Base-by-base conservation (phyloP, 2,113 vertebrate genomes). In the Cavia porcellus region DNA sequence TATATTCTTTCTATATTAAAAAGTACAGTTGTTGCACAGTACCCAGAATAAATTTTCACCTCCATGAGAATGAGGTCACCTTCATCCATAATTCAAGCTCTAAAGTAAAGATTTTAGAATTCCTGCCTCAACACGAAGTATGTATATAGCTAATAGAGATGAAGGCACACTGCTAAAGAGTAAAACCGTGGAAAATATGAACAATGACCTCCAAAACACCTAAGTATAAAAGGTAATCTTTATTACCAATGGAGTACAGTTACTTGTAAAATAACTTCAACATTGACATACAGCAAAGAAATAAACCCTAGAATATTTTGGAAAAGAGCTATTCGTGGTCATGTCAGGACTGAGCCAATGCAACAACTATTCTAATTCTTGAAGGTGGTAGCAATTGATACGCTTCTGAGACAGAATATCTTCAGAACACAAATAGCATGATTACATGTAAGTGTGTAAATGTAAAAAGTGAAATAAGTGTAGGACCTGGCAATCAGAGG, bases 331-430 rank as follows among this genome's bases (percentile, higher is more conserved):
- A 11, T 72, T 61, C 59, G 28, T 28, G 79, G 20, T 87, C 81
- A 35, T 45, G 20, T 90, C 38, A 82, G 24, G 30, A 62, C n/a
- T 28, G 64, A 74, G 87, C 7, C 25, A 47, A 12, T 6, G 7
- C 12, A 19, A 25, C 64, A 89, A 35, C 28, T 38, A 55, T 32
- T 66, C 66, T 28, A 57, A 72, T 79, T 92, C 92, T 38, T 74
- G 77, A 85, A 92, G 90, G 79, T 35, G 86, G 50, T 59, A 30
- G 32, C 72, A 2, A 62, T 88, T n/a, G 47, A 70, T 59, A 22
- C 52, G 88, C 24, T 90, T 92, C 45, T 45, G 19, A 95, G 55
- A 59, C 91, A 94, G 86, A 94, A 85, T 72, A 86, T 77, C 35
- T 68, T 70, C 32, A 32, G 55, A 66, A 66, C 61, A 86, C 74